phyloP scores from a whole-genome alignment of 2,888 invertebrate species.

The Acrocyrtus sp. region DNA sequence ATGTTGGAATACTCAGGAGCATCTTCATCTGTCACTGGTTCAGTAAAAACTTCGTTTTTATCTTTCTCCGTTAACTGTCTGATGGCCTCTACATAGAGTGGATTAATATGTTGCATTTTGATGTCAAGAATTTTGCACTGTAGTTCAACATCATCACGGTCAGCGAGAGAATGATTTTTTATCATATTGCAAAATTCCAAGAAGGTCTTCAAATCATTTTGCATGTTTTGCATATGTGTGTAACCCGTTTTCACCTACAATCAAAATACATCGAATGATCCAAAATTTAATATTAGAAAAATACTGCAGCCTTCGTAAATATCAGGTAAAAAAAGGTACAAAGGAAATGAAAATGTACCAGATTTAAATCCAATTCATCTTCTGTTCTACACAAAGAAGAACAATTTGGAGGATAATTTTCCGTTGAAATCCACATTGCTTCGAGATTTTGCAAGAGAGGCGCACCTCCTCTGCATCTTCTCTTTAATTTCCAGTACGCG shows the following conservation, averaged over 20 bases:
- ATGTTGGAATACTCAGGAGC: constrained; percentile 18
- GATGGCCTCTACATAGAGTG: constrained; percentile 7
- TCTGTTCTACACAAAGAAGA: neutral
- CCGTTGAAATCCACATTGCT: neutral
- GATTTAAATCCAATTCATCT: too few relatives aligned
- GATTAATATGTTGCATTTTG: neutral
- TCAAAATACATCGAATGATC: too few relatives aligned
- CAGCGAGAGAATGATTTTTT: neutral
- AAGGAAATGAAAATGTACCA: too few relatives aligned
- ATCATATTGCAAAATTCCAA: neutral
- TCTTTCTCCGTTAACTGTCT: constrained; percentile 13
- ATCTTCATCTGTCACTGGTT: constrained; percentile 12
- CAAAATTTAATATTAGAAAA: too few relatives aligned
- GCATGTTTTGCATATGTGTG: neutral
- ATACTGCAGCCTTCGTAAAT: too few relatives aligned
- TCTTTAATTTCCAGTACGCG: constrained; percentile 23
- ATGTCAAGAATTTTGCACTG: neutral
- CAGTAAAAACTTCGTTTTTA: constrained; percentile 4
- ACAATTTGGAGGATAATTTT: neutral
- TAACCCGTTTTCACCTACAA: neutral
- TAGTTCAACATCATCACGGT: neutral
- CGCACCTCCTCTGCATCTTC: constrained; percentile 15
- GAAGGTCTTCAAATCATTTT: too few relatives aligned
- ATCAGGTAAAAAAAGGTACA: too few relatives aligned
- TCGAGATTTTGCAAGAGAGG: constrained; percentile 12